phyloP scores from a whole-genome alignment of 2,888 invertebrate species.

The Heliconius charithonia region DNA sequence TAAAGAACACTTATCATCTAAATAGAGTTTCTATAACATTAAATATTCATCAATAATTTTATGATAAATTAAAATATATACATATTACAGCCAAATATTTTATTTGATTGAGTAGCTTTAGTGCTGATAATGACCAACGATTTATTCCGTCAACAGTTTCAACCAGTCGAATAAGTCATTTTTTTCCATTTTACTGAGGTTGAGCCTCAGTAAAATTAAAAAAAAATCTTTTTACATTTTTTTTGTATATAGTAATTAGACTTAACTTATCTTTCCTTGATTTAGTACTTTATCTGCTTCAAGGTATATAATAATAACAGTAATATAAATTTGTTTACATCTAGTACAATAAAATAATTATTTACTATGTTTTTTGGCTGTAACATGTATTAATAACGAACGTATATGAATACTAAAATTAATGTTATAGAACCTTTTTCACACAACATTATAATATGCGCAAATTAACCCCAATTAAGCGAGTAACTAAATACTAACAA shows the following conservation, averaged over 20 bases:
- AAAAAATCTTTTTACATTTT: too few species aligned
- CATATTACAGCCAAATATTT: not conserved
- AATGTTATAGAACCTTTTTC: slow-evolving; percentile 71
- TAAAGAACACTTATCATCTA: slow-evolving; percentile 7
- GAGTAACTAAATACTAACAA: slow-evolving; percentile 51
- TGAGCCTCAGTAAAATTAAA: too few species aligned
- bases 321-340: too few species aligned
- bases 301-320: too few species aligned
- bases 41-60: not conserved
- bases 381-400: not conserved
- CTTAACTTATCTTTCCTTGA: too few species aligned
- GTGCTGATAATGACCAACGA: too few species aligned
- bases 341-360: not conserved
- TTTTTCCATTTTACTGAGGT: too few species aligned
- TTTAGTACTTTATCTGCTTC: too few species aligned
- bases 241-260: too few species aligned
- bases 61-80: not conserved
- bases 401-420: slow-evolving; percentile 52
- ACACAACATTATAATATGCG: slow-evolving; percentile 43
- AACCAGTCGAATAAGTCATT: too few species aligned
- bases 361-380: not conserved
- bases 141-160: too few species aligned
- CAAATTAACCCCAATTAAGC: slow-evolving; percentile 52
- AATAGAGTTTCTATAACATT: slow-evolving; percentile 12
- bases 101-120: not conserved